These are phyloP conservation scores for Nowickia ferox DNA, from an alignment of 2,888 invertebrate genomes.

Conservation along the genomic window DNA sequence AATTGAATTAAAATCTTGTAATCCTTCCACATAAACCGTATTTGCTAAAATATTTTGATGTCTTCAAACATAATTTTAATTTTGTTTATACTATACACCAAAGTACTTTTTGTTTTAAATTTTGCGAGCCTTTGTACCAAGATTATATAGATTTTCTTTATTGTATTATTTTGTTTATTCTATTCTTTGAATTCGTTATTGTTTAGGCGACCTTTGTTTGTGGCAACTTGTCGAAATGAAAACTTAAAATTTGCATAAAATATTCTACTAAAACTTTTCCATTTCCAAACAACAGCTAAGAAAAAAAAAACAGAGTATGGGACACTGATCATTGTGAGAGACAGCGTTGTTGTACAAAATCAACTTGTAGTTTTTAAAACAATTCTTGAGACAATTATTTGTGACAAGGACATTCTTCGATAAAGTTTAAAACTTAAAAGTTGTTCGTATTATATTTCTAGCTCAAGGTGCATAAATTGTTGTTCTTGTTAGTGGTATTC, in stretches of 20 bases:
- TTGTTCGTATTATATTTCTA: constrained; percentile 16
- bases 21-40: too few species aligned
- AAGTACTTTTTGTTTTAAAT: constrained; percentile 12
- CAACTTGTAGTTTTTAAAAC: constrained; percentile 23
- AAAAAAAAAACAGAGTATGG: background rate
- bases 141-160: constrained; percentile 22
- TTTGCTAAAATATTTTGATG: too few species aligned
- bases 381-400: constrained; percentile 60
- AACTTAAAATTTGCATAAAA: constrained; percentile 58
- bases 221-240: constrained; percentile 37
- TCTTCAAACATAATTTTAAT: background rate
- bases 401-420: constrained; percentile 48
- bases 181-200: constrained; percentile 3
- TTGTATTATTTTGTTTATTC: constrained; percentile 11
- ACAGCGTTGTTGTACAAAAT: constrained; percentile 9
- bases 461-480: constrained; percentile 21
- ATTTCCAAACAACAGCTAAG: background rate
- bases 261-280: constrained; percentile 36
- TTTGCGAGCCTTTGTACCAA: constrained; percentile 1
- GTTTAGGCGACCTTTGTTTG: constrained; percentile 48
- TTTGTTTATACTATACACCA: background rate
- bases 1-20: too few species aligned
- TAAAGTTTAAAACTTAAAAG: constrained; percentile 38
- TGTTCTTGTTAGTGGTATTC: background rate
- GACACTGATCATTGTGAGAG: constrained; percentile 7